These are phyloP conservation scores for Malthinus flaveolus DNA, from an alignment of 2,888 invertebrate genomes.

Conservation along the genomic window DNA sequence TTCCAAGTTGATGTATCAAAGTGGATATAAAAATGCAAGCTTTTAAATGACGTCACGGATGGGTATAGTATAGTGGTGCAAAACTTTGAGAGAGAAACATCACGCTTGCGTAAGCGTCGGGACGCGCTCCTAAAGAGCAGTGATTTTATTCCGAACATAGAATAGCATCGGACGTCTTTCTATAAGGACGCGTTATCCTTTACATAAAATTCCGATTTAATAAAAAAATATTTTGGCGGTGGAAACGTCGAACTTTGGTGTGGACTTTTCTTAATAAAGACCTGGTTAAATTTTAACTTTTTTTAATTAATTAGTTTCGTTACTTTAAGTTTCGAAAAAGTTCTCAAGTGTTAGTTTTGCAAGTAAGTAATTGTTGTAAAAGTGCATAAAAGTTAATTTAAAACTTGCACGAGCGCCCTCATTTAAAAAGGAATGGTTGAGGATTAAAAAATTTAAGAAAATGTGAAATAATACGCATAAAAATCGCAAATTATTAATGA, in stretches of 20 bases:
- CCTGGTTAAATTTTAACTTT: neutral
- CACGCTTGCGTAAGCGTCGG: conserved; percentile 35
- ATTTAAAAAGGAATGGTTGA: too few species aligned
- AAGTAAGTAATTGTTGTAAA: conserved; percentile 5
- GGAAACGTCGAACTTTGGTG: neutral
- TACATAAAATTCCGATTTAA: conserved; percentile 13
- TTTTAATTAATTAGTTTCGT: neutral
- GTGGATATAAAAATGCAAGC: conserved; percentile 22
- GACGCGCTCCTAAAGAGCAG: conserved; percentile 29
- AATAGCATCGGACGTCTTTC: conserved; percentile 29
- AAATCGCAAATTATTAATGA: too few species aligned
- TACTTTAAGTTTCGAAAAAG: neutral
- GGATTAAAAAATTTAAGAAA: too few species aligned
- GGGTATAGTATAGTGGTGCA: conserved; percentile 16
- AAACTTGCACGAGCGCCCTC: too few species aligned
- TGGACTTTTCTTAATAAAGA: too few species aligned
- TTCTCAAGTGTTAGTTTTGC: neutral
- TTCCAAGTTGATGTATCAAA: conserved; percentile 3
- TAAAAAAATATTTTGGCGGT: conserved; percentile 2
- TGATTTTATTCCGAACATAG: conserved; percentile 29
- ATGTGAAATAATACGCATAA: too few species aligned
- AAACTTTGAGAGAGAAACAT: conserved; percentile 20
- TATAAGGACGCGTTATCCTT: conserved; percentile 28
- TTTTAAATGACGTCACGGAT: conserved; percentile 20
- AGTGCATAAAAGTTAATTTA: too few species aligned